phyloP scores from a whole-genome alignment of 1,140 invertebrate genomes.

The Caenorhabditis briggsae region DNA sequence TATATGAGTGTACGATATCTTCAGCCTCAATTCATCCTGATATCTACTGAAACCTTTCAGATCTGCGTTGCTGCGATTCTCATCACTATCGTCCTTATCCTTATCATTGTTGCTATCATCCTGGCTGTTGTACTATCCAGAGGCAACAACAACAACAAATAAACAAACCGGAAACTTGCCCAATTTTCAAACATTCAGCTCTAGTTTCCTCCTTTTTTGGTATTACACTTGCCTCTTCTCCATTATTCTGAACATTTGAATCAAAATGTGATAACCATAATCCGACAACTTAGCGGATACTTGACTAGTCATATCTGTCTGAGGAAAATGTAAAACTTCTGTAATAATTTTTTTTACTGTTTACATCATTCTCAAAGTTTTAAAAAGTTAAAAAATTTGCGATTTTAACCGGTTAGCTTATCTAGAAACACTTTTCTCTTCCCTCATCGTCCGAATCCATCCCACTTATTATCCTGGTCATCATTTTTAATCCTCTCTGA shows the following conservation, averaged over 20 bases:
- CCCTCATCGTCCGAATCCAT: background rate
- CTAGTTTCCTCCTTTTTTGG: background rate
- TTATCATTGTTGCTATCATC: slow-evolving; percentile 57
- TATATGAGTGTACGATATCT: no score
- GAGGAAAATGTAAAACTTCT: slow-evolving; percentile 11
- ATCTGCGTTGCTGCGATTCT: slow-evolving; percentile 47
- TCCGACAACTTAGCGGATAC: background rate
- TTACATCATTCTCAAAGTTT: no score
- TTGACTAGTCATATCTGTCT: slow-evolving; percentile 12
- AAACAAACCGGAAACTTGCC: background rate
- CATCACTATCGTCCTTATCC: slow-evolving; percentile 40
- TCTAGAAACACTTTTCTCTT: background rate
- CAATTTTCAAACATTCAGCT: background rate
- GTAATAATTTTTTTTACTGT: background rate
- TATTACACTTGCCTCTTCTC: background rate
- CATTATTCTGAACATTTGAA: no score
- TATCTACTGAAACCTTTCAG: background rate
- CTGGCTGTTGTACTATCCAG: slow-evolving; percentile 57
- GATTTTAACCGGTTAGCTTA: background rate
- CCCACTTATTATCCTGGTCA: no score
- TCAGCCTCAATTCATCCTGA: no score
- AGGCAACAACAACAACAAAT: slow-evolving; percentile 39
- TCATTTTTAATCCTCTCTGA: background rate
- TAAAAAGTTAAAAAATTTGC: background rate
- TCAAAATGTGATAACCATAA: no score